Percentiles rank a stretch among this genome's conserved stretches.
Conservation (phyloP, 2,113 vertebrate species). For the Malaclemys terrapin region DNA sequence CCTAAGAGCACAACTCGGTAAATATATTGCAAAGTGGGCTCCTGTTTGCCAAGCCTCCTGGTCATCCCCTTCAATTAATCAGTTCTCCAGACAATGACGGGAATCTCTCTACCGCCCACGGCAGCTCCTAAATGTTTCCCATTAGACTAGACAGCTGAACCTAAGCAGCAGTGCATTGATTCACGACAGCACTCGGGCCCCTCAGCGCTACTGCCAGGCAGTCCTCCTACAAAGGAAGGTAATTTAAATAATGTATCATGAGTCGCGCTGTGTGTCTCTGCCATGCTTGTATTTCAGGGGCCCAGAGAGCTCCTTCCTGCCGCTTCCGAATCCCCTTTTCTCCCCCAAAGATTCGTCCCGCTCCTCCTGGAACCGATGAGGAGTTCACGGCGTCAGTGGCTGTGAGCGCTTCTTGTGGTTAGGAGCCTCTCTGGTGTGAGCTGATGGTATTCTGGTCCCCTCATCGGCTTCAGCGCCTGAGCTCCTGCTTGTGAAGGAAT, state of each 20-base stretch:
- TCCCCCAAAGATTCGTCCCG: background rate
- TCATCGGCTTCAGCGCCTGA: too few relatives aligned
- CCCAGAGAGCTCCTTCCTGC: background rate
- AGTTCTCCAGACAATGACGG: rapidly evolving
- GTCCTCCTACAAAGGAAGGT: background rate
- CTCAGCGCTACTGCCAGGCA: background rate
- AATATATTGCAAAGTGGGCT: background rate
- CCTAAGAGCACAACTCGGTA: background rate
- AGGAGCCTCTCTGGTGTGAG: too few relatives aligned
- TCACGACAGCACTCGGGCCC: background rate
- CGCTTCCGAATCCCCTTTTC: rapidly evolving
- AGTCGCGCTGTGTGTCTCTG: rapidly evolving
- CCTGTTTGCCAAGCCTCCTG: rapidly evolving
- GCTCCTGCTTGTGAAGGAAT: too few relatives aligned
- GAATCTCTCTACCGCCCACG: rapidly evolving
- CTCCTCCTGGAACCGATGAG: background rate
- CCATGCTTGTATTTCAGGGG: rapidly evolving
- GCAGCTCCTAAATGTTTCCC: background rate
- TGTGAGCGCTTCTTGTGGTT: too few relatives aligned
- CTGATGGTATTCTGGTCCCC: too few relatives aligned
- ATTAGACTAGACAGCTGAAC: background rate
- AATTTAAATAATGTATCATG: rapidly evolving
- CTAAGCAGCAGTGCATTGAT: background rate
- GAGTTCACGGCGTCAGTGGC: too few relatives aligned
- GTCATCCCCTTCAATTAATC: background rate